These are phyloP conservation scores for Zosterops borbonicus DNA, from an alignment of 2,113 vertebrate genomes.

Conservation along the genomic window DNA sequence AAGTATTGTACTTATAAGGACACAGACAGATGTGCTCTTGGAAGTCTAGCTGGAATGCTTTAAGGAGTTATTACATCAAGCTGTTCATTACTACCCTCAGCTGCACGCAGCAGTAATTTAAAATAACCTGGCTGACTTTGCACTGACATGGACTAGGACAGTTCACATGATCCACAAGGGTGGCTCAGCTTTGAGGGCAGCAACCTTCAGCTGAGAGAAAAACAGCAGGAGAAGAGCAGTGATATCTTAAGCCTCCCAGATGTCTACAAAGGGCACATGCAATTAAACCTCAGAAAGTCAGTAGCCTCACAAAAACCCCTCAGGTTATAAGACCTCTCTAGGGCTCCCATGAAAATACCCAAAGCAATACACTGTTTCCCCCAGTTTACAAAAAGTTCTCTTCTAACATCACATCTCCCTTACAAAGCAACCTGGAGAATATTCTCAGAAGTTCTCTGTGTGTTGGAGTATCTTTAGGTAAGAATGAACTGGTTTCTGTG, in stretches of 20 bases:
- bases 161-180: neutral
- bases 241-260: neutral
- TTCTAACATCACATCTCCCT: neutral
- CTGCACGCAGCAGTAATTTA: neutral
- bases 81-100: slow-evolving; percentile 9
- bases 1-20: slow-evolving; percentile 18
- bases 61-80: slow-evolving; percentile 32
- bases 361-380: neutral
- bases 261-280: neutral
- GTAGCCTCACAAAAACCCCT: too few relatives aligned
- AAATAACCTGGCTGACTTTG: slow-evolving; percentile 10
- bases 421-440: neutral
- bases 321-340: neutral
- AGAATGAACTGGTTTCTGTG: neutral
- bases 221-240: neutral
- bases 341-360: neutral
- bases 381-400: neutral
- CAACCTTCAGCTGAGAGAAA: neutral
- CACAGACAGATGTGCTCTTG: slow-evolving; percentile 47
- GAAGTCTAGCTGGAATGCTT: slow-evolving; percentile 1
- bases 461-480: neutral
- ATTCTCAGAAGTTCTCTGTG: neutral
- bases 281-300: neutral
- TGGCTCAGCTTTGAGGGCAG: neutral
- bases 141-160: neutral